Conservation (phyloP, 1,140 invertebrate genomes). For the Cardiocondyla obscurior region DNA sequence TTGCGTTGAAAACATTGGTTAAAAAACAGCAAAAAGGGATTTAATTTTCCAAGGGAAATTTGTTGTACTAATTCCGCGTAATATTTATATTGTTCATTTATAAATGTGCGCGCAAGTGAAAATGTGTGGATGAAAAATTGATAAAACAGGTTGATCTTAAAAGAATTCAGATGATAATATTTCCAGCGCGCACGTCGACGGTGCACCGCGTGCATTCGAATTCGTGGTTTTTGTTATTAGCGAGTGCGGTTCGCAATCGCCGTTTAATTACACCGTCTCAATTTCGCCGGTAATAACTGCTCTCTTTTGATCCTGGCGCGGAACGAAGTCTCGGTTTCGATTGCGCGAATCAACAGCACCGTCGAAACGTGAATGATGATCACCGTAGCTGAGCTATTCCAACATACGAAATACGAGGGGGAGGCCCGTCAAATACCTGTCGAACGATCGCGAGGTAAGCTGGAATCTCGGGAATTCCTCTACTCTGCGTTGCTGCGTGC, state of each 20-base stretch:
- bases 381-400: slow-evolving; percentile 37
- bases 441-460: slow-evolving; percentile 47
- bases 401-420: slow-evolving; percentile 51
- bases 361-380: slow-evolving; percentile 50
- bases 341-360: slow-evolving; percentile 49
- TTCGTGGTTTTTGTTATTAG: slow-evolving; percentile 40
- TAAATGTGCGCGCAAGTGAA: neutral
- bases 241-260: slow-evolving; percentile 33
- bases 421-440: slow-evolving; percentile 66
- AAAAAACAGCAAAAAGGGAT: neutral
- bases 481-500: slow-evolving; percentile 38
- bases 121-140: neutral
- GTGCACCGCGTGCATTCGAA: neutral
- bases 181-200: neutral
- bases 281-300: slow-evolving; percentile 31
- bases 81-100: neutral
- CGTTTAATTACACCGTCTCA: slow-evolving; percentile 49
- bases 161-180: neutral
- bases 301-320: slow-evolving; percentile 29
- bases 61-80: neutral
- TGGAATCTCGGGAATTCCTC: slow-evolving; percentile 63
- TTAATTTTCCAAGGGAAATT: neutral
- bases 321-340: slow-evolving; percentile 61
- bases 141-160: neutral
- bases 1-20: neutral